Percentiles rank a stretch among this genome's conserved stretches.
phyloP scores from a whole-genome alignment of 1,140 invertebrate species.

The Megathymus violae region DNA sequence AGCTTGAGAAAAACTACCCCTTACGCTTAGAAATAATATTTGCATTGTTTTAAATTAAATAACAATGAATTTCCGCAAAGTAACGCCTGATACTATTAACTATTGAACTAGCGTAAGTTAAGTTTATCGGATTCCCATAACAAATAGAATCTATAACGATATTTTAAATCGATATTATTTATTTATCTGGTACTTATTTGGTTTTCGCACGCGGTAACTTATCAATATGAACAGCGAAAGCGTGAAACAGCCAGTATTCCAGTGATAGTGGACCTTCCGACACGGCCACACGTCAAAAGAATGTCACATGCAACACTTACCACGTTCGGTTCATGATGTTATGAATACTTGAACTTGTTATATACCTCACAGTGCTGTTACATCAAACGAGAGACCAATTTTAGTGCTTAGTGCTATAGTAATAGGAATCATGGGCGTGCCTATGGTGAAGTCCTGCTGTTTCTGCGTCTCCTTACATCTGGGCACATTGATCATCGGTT shows the following conservation, averaged over 20 bases:
- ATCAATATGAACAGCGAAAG: conserved; percentile 11
- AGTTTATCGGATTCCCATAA: too few relatives aligned
- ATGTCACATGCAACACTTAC: neutral
- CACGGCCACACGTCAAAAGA: neutral
- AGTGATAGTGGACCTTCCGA: conserved; percentile 5
- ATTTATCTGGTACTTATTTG: neutral
- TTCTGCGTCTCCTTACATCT: conserved; percentile 63
- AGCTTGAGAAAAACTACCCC: too few relatives aligned
- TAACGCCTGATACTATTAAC: too few relatives aligned
- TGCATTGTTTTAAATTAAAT: too few relatives aligned
- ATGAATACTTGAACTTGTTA: conserved; percentile 7
- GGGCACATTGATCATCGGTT: conserved; percentile 68
- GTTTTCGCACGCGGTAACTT: neutral
- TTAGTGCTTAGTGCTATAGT: conserved; percentile 10
- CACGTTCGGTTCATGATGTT: neutral
- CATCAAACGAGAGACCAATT: neutral
- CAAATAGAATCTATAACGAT: too few relatives aligned
- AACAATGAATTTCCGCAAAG: too few relatives aligned
- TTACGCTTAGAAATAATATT: too few relatives aligned
- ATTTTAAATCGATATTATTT: too few relatives aligned
- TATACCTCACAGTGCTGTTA: neutral
- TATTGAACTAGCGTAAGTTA: too few relatives aligned
- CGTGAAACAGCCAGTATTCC: neutral
- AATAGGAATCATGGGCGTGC: conserved; percentile 61
- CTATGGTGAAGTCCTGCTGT: conserved; percentile 70